Conservation (phyloP, 1,140 invertebrate species). For the Conus ventricosus region DNA sequence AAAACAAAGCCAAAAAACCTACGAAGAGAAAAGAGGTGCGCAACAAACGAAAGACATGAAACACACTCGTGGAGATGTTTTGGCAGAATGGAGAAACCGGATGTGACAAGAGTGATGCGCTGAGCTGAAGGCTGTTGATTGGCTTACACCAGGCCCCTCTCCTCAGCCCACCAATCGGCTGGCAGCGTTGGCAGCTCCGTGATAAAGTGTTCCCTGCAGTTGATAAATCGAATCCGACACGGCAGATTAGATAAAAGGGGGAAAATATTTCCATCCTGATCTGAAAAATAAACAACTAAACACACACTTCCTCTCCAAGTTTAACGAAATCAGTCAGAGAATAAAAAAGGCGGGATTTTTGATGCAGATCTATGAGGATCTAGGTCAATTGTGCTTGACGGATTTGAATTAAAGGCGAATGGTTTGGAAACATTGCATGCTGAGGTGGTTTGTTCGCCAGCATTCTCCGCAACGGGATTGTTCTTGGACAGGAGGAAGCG, state of each 20-base stretch:
- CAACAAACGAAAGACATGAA: background rate
- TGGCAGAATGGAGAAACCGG: background rate
- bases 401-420: background rate
- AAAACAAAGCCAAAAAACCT: too few species aligned
- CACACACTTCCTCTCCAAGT: background rate
- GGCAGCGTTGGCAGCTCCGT: background rate
- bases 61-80: background rate
- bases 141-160: background rate
- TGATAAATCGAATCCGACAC: conserved; percentile 4
- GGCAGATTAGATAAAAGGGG: background rate
- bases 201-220: background rate
- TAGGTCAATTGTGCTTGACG: background rate
- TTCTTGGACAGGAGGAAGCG: background rate
- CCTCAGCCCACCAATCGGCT: background rate
- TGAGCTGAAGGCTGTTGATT: background rate
- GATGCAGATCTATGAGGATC: background rate
- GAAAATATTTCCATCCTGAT: background rate
- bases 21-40: too few species aligned
- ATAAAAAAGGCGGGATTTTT: background rate
- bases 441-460: background rate
- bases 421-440: background rate
- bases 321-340: background rate
- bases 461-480: background rate
- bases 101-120: conserved; percentile 13
- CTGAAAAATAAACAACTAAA: background rate